phyloP scores from a whole-genome alignment of 2,888 invertebrate species.

The Rhabditoides inermis region DNA sequence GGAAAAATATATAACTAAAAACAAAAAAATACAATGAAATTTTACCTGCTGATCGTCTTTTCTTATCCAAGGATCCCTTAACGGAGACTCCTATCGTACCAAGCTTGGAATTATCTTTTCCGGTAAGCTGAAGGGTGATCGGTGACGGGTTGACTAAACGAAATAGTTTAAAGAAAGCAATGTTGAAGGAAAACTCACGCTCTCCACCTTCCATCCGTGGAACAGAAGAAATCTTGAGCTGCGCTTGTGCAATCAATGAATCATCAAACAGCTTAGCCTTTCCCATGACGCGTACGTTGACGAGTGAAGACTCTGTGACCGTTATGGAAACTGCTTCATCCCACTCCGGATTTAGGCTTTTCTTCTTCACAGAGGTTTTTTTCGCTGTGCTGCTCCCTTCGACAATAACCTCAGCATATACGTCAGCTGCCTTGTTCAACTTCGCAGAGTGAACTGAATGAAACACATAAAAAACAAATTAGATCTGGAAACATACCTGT shows the following conservation, averaged over 20 bases:
- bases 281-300: constrained; percentile 36
- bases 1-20: not conserved
- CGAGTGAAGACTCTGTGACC: constrained; percentile 34
- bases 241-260: constrained; percentile 35
- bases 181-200: constrained; percentile 23
- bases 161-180: constrained; percentile 4
- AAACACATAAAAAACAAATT: not conserved
- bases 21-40: not conserved
- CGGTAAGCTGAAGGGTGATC: constrained; percentile 30
- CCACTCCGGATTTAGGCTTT: constrained; percentile 46
- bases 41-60: constrained; percentile 23
- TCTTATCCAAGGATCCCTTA: constrained; percentile 26
- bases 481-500: constrained; percentile 11
- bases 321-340: constrained; percentile 39
- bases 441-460: constrained; percentile 41
- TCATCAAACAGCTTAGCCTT: constrained; percentile 51
- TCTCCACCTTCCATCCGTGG: constrained; percentile 46
- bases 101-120: constrained; percentile 29
- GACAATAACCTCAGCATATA: constrained; percentile 45
- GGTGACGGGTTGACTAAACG: constrained; percentile 34
- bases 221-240: constrained; percentile 40
- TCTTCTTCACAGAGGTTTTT: constrained; percentile 45
- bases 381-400: constrained; percentile 31
- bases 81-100: constrained; percentile 35
- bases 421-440: constrained; percentile 38